Conservation (phyloP, 2,113 vertebrate species). For the Zapus hudsonius region DNA sequence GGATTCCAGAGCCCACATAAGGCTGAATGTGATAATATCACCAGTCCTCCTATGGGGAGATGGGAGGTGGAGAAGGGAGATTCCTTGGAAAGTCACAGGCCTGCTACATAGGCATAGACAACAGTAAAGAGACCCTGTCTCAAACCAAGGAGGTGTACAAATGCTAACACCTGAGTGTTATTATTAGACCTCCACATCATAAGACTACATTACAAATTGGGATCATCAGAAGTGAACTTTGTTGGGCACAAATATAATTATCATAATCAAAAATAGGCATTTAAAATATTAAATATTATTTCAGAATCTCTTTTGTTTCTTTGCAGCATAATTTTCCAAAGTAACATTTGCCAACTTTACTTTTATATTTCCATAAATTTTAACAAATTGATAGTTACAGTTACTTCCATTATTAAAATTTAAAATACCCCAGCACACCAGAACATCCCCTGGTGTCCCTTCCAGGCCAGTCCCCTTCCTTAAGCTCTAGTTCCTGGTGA, state of each 20-base stretch:
- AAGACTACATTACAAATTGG: background rate
- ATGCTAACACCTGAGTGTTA: no score
- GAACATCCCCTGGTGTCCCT: background rate
- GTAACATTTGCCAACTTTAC: background rate
- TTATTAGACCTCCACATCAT: no score
- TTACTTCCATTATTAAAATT: background rate
- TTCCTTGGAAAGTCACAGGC: no score
- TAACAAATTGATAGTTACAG: background rate
- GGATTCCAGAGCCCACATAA: no score
- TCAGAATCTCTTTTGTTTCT: background rate
- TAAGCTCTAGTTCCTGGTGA: background rate
- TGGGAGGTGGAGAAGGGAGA: no score
- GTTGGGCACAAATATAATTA: background rate
- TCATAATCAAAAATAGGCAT: background rate
- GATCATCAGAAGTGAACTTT: background rate
- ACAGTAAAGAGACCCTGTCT: no score
- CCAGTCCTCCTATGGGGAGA: no score
- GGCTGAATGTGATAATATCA: no score
- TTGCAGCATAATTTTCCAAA: background rate
- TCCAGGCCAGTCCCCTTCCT: background rate
- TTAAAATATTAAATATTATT: background rate
- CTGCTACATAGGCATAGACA: no score
- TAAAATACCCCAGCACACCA: background rate
- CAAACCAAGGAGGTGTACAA: no score
- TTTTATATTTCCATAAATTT: background rate